Conservation (phyloP, 2,888 invertebrate genomes). For the Pterostichus madidus region DNA sequence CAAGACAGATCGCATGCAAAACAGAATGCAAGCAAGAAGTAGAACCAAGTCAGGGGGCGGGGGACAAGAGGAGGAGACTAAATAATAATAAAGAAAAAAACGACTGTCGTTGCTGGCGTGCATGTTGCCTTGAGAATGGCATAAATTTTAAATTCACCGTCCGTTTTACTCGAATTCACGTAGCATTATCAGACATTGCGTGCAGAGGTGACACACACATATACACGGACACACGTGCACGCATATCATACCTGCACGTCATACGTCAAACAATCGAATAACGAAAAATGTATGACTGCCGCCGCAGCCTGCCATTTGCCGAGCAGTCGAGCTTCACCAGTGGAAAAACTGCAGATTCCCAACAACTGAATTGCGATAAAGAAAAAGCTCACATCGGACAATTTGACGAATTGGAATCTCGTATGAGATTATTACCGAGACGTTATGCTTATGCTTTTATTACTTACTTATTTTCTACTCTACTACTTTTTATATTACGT, state of each 20-base stretch:
- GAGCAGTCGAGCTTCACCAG: not conserved
- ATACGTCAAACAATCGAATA: constrained; percentile 64
- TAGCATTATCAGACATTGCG: constrained; percentile 59
- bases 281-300: constrained; percentile 57
- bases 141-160: constrained; percentile 65
- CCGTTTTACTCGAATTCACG: constrained; percentile 63
- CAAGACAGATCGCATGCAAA: constrained; percentile 52
- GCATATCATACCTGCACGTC: constrained; percentile 61
- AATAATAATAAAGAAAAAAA: constrained; percentile 62
- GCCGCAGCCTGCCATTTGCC: constrained; percentile 13
- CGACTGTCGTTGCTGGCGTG: constrained; percentile 56
- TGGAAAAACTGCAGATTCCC: constrained; percentile 31
- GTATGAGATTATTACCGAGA: not conserved
- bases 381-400: not conserved
- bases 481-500: not conserved
- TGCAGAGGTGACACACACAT: constrained; percentile 45
- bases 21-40: constrained; percentile 46
- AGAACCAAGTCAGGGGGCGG: not conserved
- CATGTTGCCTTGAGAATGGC: constrained; percentile 62
- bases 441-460: constrained; percentile 44
- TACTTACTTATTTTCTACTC: constrained; percentile 11
- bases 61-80: constrained; percentile 38
- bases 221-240: constrained; percentile 49
- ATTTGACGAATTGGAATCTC: constrained; percentile 19
- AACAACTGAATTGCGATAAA: constrained; percentile 18